A percentile compares a stretch with the other conserved stretches of the same genome.
phyloP scores from a whole-genome alignment of 2,888 invertebrate species.

The Pseudococcus jackbeardsleyi region DNA sequence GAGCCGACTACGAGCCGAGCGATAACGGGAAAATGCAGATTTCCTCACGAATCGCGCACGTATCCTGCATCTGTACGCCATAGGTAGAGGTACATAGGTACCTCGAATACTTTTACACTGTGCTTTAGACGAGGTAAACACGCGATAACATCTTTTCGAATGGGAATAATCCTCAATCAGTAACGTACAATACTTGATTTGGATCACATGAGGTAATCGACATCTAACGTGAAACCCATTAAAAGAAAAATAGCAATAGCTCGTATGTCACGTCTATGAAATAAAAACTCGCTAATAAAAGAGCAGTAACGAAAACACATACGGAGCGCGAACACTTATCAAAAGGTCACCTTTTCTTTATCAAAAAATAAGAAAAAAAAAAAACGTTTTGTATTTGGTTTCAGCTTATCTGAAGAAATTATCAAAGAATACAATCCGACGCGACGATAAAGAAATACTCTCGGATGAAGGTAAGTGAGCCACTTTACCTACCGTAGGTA shows the following conservation, averaged over 20 bases:
- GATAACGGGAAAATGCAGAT: constrained; percentile 31
- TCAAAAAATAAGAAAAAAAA: constrained; percentile 33
- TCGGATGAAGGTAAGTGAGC: constrained; percentile 17
- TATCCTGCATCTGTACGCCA: background rate
- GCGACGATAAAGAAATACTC: constrained; percentile 42
- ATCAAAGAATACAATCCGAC: constrained; percentile 31
- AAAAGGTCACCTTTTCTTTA: constrained; percentile 57
- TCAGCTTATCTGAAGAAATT: constrained; percentile 48
- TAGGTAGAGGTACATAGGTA: background rate
- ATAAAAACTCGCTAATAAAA: constrained; percentile 54
- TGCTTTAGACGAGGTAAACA: constrained; percentile 20
- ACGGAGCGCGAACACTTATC: constrained; percentile 43
- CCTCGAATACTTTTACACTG: constrained; percentile 21
- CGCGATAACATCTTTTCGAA: constrained; percentile 16
- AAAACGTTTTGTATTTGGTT: constrained; percentile 48
- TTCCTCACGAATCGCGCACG: constrained; percentile 18
- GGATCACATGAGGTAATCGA: constrained; percentile 43
- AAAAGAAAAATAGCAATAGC: constrained; percentile 42
- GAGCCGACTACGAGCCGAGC: background rate
- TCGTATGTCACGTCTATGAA: constrained; percentile 54
- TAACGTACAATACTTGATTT: constrained; percentile 34
- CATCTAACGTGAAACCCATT: constrained; percentile 35
- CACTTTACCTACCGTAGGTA: background rate
- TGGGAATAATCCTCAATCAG: constrained; percentile 35
- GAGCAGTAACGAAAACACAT: background rate